Conservation (phyloP, 2,888 invertebrate species). For the Heliconius hortense region DNA sequence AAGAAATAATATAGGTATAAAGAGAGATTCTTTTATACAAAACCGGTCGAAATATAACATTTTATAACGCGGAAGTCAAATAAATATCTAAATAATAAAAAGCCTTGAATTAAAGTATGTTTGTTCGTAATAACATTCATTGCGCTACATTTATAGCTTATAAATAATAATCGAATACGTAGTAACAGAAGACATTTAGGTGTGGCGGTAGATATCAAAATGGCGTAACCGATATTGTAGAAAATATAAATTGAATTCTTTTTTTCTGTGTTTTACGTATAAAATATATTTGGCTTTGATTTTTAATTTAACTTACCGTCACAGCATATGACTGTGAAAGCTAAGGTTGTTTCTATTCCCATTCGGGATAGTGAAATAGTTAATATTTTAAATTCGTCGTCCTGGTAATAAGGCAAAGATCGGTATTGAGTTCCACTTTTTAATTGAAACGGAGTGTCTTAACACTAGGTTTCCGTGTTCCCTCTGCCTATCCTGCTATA, state of each 20-base stretch:
- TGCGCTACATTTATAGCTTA: conserved; percentile 15
- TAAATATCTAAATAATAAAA: conserved; percentile 25
- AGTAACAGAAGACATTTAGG: conserved; percentile 5
- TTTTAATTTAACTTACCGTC: no score
- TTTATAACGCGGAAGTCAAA: conserved; percentile 16
- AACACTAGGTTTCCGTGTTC: not conserved
- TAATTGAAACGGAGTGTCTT: not conserved
- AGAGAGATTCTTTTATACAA: not conserved
- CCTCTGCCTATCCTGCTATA: not conserved
- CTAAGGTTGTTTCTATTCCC: no score
- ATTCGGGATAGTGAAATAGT: no score
- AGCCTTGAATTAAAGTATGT: conserved; percentile 19
- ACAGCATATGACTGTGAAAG: no score
- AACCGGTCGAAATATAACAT: not conserved
- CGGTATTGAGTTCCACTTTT: no score
- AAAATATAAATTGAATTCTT: not conserved
- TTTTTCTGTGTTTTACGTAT: not conserved
- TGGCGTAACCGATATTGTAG: not conserved
- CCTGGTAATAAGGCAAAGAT: no score
- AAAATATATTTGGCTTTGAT: no score
- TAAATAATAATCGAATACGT: conserved; percentile 18
- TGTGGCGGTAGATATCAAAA: not conserved
- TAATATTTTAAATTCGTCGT: no score
- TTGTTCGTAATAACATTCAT: conserved; percentile 20
- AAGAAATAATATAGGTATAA: not conserved